Evolutionary conservation across 2,797 vertebrate species (phyloP), one percentile per base, ranked within the genome.

Genomic region (Mastacembelus armatus): DNA sequence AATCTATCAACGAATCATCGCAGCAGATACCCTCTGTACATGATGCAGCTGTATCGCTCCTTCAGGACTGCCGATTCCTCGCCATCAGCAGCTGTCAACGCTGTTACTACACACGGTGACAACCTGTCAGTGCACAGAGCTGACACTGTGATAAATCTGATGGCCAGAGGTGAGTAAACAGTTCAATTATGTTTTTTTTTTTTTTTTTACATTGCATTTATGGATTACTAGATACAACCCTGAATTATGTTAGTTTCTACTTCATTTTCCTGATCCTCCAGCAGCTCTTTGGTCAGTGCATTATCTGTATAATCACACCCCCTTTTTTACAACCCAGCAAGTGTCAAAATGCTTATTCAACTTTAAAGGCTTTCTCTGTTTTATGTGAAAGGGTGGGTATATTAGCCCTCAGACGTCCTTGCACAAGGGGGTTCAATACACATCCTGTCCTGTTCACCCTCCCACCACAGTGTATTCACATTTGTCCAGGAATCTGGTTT

Each of bases 21-120:
- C 18, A 76, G 73, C 52, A 81, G 86, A 58, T 94, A 88, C 67
- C 94, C 91, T 9, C 81, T 78, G 29, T 95, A 94, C 88, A 96
- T 96, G 95, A 93, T 96, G 94, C 94, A 96, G 80, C 90, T 96
- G 40, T 95, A 96, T 74, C 91, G 90, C 63, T 81, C 93, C 55
- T 91, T 94, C 74, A 85, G 42, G 62, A 50, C 54, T 0, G 64
- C 73, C 0, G 83, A 88, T 22, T 72, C 61, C 36, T 67, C 24
- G 35, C 74, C 26, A 16, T 71, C 74, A 16, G 45, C 29, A 11
- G 44, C 68, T 43, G 57, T 74, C 57, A 32, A 59, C 65, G 2
- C 55, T 38, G 1, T 63, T 10, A 19, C 21, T 7, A 29, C 39
- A n/a, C 36, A 56, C 49, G 66, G 66, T 11, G 88, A 83, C 66